phyloP scores from a whole-genome alignment of 2,888 invertebrate species.

The Napeogenes sylphis region DNA sequence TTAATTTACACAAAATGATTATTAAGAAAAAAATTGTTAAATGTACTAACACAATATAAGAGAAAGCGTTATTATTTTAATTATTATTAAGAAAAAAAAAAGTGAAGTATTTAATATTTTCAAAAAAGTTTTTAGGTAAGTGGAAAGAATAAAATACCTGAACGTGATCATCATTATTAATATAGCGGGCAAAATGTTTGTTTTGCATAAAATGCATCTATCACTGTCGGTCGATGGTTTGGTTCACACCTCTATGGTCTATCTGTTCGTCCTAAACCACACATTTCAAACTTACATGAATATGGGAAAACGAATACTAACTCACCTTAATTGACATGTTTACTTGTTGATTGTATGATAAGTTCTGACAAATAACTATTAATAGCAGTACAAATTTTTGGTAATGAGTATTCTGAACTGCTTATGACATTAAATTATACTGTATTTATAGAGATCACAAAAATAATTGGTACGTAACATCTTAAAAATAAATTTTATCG shows the following conservation, averaged over 20 bases:
- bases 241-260: slow-evolving; percentile 66
- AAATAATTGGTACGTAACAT: too few relatives aligned
- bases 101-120: too few relatives aligned
- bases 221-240: slow-evolving; percentile 55
- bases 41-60: too few relatives aligned
- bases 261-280: slow-evolving; percentile 74
- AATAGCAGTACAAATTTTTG: too few relatives aligned
- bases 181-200: slow-evolving; percentile 41
- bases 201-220: slow-evolving; percentile 46
- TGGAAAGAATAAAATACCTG: slow-evolving; percentile 5
- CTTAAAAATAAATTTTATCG: too few relatives aligned
- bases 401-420: too few relatives aligned
- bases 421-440: too few relatives aligned
- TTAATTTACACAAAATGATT: too few relatives aligned
- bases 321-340: slow-evolving; percentile 56
- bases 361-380: background rate
- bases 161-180: slow-evolving; percentile 47
- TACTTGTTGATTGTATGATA: slow-evolving; percentile 7
- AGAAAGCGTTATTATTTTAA: too few relatives aligned
- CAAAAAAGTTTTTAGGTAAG: slow-evolving; percentile 9
- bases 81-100: too few relatives aligned
- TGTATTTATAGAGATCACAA: too few relatives aligned
- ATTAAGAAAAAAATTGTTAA: too few relatives aligned
- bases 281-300: slow-evolving; percentile 67
- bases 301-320: slow-evolving; percentile 65